Conservation (phyloP, 2,113 vertebrate species). For the Daphoenositta chrysoptera region DNA sequence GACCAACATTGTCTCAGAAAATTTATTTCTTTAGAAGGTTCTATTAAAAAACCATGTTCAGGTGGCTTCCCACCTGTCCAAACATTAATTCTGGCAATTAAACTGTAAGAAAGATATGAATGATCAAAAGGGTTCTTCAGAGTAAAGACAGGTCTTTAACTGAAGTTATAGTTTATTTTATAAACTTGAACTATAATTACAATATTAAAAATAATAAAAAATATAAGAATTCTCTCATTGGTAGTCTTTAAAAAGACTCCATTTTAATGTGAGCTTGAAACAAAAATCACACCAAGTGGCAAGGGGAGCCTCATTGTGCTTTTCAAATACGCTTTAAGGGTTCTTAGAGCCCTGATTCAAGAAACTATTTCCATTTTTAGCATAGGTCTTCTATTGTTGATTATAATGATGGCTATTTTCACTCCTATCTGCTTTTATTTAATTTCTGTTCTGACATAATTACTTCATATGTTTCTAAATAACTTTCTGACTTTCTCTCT, state of each 20-base stretch:
- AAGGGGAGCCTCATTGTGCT: background rate
- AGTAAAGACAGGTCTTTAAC: background rate
- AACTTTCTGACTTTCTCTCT: background rate
- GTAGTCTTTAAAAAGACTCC: background rate
- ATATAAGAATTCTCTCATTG: background rate
- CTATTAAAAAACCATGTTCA: background rate
- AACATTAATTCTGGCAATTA: constrained; percentile 11
- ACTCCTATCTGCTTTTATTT: background rate
- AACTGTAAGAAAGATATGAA: background rate
- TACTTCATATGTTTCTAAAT: background rate
- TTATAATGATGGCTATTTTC: background rate
- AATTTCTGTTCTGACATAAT: background rate
- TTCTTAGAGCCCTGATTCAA: background rate
- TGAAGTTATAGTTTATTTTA: background rate
- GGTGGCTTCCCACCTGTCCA: background rate
- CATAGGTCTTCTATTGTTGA: background rate
- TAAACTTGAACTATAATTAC: background rate
- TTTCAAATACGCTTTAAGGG: background rate
- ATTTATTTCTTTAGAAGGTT: background rate
- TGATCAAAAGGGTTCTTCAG: background rate
- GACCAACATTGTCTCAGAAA: constrained; percentile 21
- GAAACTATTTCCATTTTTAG: background rate
- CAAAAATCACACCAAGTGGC: background rate
- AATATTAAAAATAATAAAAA: background rate
- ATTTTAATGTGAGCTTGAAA: background rate